Conservation (phyloP, 2,113 vertebrate genomes). For the Odontesthes bonariensis region DNA sequence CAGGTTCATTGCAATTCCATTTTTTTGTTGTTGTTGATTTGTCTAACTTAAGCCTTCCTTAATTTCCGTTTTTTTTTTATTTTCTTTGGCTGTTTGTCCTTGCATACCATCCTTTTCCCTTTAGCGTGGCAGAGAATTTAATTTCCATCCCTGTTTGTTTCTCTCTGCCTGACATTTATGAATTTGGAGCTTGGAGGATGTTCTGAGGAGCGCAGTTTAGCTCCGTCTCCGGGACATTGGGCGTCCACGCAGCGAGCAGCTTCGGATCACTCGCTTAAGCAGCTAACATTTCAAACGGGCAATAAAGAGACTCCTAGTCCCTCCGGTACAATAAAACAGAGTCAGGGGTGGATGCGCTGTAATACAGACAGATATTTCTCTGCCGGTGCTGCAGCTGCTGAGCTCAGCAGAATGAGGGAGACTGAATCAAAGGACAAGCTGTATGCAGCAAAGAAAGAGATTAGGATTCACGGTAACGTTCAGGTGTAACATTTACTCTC, state of each 20-base stretch:
- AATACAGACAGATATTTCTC: slow-evolving; percentile 69
- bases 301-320: slow-evolving; percentile 67
- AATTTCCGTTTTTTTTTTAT: background rate
- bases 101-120: background rate
- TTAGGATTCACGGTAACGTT: slow-evolving; percentile 19
- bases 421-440: slow-evolving; percentile 53
- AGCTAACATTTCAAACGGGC: slow-evolving; percentile 72
- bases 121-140: background rate
- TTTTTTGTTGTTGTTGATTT: no score
- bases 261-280: slow-evolving; percentile 70
- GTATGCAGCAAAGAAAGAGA: slow-evolving; percentile 20
- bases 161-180: slow-evolving; percentile 54
- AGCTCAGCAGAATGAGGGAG: slow-evolving; percentile 56
- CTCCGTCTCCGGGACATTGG: slow-evolving; percentile 62
- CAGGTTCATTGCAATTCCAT: background rate
- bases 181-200: slow-evolving; percentile 35
- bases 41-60: background rate
- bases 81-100: slow-evolving; percentile 18
- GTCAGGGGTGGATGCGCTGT: slow-evolving; percentile 70
- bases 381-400: slow-evolving; percentile 62
- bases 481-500: slow-evolving; percentile 32
- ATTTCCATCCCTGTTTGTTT: slow-evolving; percentile 38
- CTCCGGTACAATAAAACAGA: slow-evolving; percentile 72
- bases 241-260: slow-evolving; percentile 52
- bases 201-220: slow-evolving; percentile 31